phyloP scores from a whole-genome alignment of 2,797 vertebrate genomes.

The Prunella strophiata region DNA sequence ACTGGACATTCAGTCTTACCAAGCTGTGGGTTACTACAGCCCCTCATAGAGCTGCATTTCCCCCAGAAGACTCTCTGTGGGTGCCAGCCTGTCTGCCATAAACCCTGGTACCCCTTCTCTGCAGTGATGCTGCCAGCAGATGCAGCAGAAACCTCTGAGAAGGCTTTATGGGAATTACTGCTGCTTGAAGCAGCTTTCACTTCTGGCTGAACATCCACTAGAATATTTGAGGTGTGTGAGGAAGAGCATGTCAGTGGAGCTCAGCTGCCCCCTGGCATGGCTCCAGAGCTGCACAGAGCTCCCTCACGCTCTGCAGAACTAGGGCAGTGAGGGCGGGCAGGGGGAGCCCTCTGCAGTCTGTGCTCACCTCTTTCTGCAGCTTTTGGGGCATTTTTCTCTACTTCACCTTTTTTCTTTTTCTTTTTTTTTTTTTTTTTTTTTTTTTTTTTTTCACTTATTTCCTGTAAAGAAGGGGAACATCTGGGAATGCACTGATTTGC shows the following conservation, averaged over 20 bases:
- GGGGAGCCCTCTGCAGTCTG: constrained; percentile 5
- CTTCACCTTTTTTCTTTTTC: neutral
- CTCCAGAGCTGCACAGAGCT: neutral
- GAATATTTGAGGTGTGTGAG: constrained; percentile 26
- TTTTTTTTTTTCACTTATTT: neutral
- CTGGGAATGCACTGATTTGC: constrained; percentile 10
- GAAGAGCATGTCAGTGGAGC: neutral
- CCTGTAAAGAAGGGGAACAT: constrained; percentile 18
- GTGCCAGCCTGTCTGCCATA: neutral
- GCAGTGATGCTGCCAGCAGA: neutral
- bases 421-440: neutral
- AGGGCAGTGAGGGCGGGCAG: neutral
- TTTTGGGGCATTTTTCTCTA: constrained; percentile 64
- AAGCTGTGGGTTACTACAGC: neutral
- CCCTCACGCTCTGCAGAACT: constrained; percentile 13
- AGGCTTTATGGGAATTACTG: constrained; percentile 16
- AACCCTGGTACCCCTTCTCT: constrained; percentile 4
- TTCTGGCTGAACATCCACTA: constrained; percentile 24
- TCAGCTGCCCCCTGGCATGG: neutral
- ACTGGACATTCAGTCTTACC: neutral
- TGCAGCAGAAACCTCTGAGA: constrained; percentile 30
- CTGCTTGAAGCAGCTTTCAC: constrained; percentile 35
- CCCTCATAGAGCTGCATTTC: neutral
- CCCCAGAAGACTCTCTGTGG: neutral
- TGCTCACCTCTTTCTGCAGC: constrained; percentile 58